phyloP scores from a whole-genome alignment of 2,888 invertebrate species.

The Anthoptus insignis region DNA sequence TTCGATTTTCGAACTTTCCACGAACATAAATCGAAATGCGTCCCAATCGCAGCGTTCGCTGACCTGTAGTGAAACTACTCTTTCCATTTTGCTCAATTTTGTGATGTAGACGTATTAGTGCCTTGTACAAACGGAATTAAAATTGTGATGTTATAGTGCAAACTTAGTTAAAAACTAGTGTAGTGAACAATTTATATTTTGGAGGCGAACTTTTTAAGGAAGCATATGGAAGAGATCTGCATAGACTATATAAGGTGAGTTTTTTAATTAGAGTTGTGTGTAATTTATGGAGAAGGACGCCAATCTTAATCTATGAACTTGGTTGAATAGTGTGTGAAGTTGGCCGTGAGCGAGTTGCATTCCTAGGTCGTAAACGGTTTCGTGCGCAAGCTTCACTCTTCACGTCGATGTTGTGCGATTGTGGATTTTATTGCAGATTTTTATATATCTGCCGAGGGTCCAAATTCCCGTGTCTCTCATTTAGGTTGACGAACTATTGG shows the following conservation, averaged over 20 bases:
- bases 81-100: constrained; percentile 79
- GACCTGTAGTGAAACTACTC: constrained; percentile 75
- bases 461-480: constrained; percentile 56
- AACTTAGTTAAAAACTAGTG: constrained; percentile 70
- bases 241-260: constrained; percentile 68
- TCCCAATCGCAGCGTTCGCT: constrained; percentile 66
- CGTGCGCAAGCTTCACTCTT: constrained; percentile 60
- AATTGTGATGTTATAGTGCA: constrained; percentile 82
- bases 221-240: constrained; percentile 72
- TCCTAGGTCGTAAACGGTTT: constrained; percentile 74
- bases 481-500: constrained; percentile 70
- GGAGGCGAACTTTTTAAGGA: constrained; percentile 1
- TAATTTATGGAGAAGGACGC: constrained; percentile 66
- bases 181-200: constrained; percentile 28
- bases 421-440: constrained; percentile 46
- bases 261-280: constrained; percentile 51
- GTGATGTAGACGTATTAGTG: constrained; percentile 76
- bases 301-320: constrained; percentile 86
- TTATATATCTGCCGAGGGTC: constrained; percentile 51
- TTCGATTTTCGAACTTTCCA: constrained; percentile 61
- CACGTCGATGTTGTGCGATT: constrained; percentile 53
- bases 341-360: constrained; percentile 68
- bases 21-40: constrained; percentile 62
- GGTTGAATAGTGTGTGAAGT: constrained; percentile 75
- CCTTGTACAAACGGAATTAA: constrained; percentile 72